Conservation (phyloP, 2,113 vertebrate species). For the Pantherophis guttatus region DNA sequence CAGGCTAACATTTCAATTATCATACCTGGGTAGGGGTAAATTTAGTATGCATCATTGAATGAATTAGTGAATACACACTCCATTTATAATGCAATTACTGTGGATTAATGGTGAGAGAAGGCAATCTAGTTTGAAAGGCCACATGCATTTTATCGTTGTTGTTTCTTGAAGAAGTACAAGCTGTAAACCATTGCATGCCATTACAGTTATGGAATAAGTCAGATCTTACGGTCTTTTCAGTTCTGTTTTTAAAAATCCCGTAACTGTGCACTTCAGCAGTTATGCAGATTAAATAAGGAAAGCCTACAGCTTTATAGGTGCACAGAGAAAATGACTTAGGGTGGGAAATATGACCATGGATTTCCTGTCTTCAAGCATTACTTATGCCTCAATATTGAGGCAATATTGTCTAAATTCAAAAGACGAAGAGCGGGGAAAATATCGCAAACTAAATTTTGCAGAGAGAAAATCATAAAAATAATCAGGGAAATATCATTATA, state of each 20-base stretch:
- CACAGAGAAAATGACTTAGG: not conserved
- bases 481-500: not conserved
- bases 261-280: not conserved
- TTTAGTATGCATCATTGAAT: not conserved
- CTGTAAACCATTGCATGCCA: not conserved
- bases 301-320: not conserved
- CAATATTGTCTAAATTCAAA: not conserved
- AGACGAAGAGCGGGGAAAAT: not conserved
- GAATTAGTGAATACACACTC: not conserved
- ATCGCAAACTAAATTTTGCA: not conserved
- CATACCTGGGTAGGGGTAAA: not conserved
- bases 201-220: not conserved
- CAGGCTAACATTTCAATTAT: not conserved
- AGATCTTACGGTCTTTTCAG: not conserved
- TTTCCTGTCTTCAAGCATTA: not conserved
- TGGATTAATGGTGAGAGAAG: not conserved
- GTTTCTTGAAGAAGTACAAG: not conserved
- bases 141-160: not conserved
- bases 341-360: not conserved
- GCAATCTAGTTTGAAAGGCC: not conserved
- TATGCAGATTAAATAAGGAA: not conserved
- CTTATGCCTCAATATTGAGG: not conserved
- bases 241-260: not conserved
- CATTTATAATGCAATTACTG: not conserved
- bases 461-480: not conserved